Percentiles rank a stretch among this genome's conserved stretches.
Evolutionary conservation across 2,888 invertebrate genomes (phyloP).

Genomic region (Zhuqinia jingwanae): DNA sequence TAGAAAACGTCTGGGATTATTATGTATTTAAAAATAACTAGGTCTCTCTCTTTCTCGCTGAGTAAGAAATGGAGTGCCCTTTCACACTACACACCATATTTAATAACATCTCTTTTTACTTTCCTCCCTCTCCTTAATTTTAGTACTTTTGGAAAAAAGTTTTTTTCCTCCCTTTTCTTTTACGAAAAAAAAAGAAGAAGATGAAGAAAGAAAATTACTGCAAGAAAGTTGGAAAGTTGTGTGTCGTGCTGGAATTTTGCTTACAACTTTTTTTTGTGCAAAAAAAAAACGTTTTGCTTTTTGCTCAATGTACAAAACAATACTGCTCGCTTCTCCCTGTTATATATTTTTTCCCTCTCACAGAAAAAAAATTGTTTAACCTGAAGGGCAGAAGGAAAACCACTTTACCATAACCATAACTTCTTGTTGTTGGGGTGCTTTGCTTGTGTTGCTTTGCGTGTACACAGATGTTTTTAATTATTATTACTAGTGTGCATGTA

Average conservation of each 20-base stretch:
- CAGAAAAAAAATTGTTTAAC: conserved; percentile 10
- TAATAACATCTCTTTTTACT: conserved; percentile 57
- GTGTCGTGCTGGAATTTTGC: conserved; percentile 64
- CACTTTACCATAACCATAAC: conserved; percentile 8
- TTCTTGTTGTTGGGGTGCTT: conserved; percentile 11
- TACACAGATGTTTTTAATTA: conserved; percentile 70
- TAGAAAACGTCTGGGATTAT: conserved; percentile 25
- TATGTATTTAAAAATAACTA: conserved; percentile 20
- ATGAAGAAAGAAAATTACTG: conserved; percentile 55
- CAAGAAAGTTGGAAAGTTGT: conserved; percentile 56
- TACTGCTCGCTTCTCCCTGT: background rate
- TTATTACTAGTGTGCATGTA: conserved; percentile 36
- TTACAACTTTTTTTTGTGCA: conserved; percentile 25
- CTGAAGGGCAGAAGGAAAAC: conserved; percentile 4
- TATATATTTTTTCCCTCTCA: background rate
- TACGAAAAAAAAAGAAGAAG: background rate
- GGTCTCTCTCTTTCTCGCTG: too few species aligned
- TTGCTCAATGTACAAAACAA: background rate
- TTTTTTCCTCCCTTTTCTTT: conserved; percentile 9
- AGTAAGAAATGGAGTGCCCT: conserved; percentile 29
- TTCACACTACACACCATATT: conserved; percentile 53
- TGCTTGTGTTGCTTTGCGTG: conserved; percentile 2
- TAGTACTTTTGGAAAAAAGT: conserved; percentile 17
- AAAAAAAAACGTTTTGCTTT: conserved; percentile 38
- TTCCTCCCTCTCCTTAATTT: conserved; percentile 53